phyloP scores from a whole-genome alignment of 2,113 vertebrate genomes.

The Acrocephalus arundinaceus region DNA sequence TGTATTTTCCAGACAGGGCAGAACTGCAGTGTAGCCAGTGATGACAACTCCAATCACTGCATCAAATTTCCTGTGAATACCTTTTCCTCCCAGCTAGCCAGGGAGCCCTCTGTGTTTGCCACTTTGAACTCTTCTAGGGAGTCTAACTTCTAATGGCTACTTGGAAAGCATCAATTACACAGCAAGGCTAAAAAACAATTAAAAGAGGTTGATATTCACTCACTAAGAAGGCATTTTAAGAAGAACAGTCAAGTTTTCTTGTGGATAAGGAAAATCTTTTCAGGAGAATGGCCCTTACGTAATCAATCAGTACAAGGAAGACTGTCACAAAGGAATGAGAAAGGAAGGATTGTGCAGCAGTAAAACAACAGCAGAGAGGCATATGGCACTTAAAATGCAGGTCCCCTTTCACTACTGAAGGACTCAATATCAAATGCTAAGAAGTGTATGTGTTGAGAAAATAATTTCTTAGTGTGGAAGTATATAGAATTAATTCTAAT shows the following conservation, averaged over 20 bases:
- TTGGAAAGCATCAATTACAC: not conserved
- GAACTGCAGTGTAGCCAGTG: not conserved
- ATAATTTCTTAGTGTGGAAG: not conserved
- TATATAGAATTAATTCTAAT: not conserved
- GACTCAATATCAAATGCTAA: not conserved
- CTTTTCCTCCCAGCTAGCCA: not conserved
- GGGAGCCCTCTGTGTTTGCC: not conserved
- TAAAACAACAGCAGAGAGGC: not conserved
- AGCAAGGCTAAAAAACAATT: not conserved
- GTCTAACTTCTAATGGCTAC: not conserved
- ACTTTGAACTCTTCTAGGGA: not conserved
- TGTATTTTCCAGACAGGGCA: not conserved
- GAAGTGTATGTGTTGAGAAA: not conserved
- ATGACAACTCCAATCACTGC: not conserved
- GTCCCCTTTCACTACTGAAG: not conserved
- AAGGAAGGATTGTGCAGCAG: not conserved
- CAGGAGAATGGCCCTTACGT: not conserved
- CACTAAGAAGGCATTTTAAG: not conserved
- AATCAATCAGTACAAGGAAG: not conserved
- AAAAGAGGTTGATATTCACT: not conserved
- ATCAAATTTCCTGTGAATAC: rapidly evolving
- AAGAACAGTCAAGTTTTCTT: not conserved
- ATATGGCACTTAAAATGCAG: not conserved
- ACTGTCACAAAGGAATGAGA: not conserved
- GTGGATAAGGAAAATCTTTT: not conserved